A percentile compares a stretch with the other conserved stretches of the same genome.
phyloP scores from a whole-genome alignment of 2,113 vertebrate species.

The Athene cunicularia region DNA sequence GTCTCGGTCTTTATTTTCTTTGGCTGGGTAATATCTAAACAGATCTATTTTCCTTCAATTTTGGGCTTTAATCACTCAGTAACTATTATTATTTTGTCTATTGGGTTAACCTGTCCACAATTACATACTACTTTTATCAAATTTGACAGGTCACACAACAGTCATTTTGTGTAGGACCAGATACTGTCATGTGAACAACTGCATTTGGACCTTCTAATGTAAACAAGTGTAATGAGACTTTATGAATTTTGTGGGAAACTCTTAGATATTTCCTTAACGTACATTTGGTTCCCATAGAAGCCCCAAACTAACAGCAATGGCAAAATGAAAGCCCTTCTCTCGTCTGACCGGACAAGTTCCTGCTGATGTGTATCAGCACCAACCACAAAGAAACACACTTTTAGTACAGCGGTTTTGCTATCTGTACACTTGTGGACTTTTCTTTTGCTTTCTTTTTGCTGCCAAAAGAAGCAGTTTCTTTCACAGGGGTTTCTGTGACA shows the following conservation, averaged over 20 bases:
- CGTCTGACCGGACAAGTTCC: not conserved
- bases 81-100: slow-evolving; percentile 44
- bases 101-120: not conserved
- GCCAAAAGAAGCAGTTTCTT: not conserved
- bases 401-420: not conserved
- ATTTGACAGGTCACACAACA: slow-evolving; percentile 33
- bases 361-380: not conserved
- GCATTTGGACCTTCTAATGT: slow-evolving; percentile 29
- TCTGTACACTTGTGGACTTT: not conserved
- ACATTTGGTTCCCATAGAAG: not conserved
- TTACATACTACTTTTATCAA: not conserved
- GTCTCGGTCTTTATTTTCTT: not conserved
- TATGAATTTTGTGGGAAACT: slow-evolving; percentile 44
- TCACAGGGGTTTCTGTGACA: not conserved
- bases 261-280: not conserved
- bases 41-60: slow-evolving; percentile 26
- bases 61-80: slow-evolving; percentile 7
- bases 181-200: slow-evolving; percentile 44
- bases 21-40: not conserved
- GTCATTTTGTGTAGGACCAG: slow-evolving; percentile 2
- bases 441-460: not conserved
- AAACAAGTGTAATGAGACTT: slow-evolving; percentile 54
- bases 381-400: not conserved
- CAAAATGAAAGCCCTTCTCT: not conserved
- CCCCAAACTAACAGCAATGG: not conserved